phyloP scores from a whole-genome alignment of 2,888 invertebrate genomes.

The Dasysyrphus tricinctus region DNA sequence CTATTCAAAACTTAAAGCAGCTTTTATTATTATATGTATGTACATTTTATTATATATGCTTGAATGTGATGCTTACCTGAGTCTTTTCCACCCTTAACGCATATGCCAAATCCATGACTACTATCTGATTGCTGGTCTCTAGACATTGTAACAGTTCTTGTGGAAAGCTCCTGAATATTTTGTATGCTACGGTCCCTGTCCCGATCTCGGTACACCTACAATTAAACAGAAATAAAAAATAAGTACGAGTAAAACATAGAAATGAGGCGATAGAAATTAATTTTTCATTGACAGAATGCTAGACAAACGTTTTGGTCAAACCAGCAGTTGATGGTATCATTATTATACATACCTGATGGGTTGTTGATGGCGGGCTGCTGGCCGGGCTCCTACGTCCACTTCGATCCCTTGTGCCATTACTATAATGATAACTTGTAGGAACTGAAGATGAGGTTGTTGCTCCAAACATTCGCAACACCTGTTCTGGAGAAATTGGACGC shows the following conservation, averaged over 20 bases:
- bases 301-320: neutral
- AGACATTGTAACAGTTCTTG: slow-evolving; percentile 93
- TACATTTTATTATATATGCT: neutral
- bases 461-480: slow-evolving; percentile 88
- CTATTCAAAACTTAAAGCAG: slow-evolving; percentile 2
- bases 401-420: slow-evolving; percentile 83
- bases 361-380: slow-evolving; percentile 91
- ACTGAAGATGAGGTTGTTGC: slow-evolving; percentile 85
- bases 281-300: neutral
- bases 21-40: neutral
- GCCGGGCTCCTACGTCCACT: slow-evolving; percentile 86
- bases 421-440: slow-evolving; percentile 84
- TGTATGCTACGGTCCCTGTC: slow-evolving; percentile 86
- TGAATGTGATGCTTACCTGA: slow-evolving; percentile 86
- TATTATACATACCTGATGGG: slow-evolving; percentile 86
- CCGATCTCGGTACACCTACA: slow-evolving; percentile 86
- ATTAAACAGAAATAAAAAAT: neutral
- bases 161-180: slow-evolving; percentile 90
- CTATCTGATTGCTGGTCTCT: slow-evolving; percentile 91
- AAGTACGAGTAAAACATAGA: neutral
- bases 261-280: neutral
- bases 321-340: neutral
- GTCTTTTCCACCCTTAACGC: slow-evolving; percentile 95
- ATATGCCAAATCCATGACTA: slow-evolving; percentile 94
- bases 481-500: slow-evolving; percentile 93